These are phyloP conservation scores for cattle (Bos taurus) DNA, from an alignment of 2,113 vertebrate species.

Conservation along the genomic window ARS-UCD2.0 NC_037351.1:60111001-60111500, in stretches of 20 bases:
- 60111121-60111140: background rate
- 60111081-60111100: background rate
- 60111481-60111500: rapidly evolving
- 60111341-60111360: background rate
- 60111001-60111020: background rate
- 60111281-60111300: background rate
- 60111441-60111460: background rate
- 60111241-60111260: background rate
- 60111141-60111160: background rate
- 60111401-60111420: background rate
- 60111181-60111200: background rate
- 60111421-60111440: too few species aligned
- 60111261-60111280: background rate
- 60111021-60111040: background rate
- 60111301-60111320: background rate
- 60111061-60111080: background rate
- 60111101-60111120: background rate
- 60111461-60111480: background rate
- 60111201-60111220: background rate
- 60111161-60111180: background rate
- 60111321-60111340: background rate
- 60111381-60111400: rapidly evolving
- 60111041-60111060: background rate
- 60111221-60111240: background rate
- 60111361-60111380: background rate